These are phyloP conservation scores for Hemithea aestivaria DNA, from an alignment of 2,888 invertebrate genomes.

Conservation along the genomic window DNA sequence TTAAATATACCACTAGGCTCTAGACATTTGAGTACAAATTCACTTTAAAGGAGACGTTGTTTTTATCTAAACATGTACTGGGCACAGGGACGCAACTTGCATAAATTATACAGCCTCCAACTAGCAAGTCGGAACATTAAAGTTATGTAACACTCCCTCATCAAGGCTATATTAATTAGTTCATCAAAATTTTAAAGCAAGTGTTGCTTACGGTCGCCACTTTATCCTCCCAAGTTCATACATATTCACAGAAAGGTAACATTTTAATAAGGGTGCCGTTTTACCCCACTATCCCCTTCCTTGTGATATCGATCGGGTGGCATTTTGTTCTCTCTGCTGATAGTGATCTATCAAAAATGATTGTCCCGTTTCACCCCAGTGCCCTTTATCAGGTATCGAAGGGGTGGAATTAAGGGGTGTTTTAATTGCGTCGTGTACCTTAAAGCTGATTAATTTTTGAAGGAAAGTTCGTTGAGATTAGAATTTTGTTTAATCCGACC, in stretches of 20 bases:
- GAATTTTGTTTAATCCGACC: too few relatives aligned
- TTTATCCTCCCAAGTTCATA: slow-evolving; percentile 23
- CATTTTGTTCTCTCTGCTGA: slow-evolving; percentile 13
- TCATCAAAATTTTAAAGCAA: slow-evolving; percentile 20
- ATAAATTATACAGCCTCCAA: slow-evolving; percentile 4
- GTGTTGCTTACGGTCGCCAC: slow-evolving; percentile 15
- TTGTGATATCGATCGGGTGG: slow-evolving; percentile 17
- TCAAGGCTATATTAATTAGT: slow-evolving; percentile 17
- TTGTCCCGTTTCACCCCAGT: slow-evolving; percentile 1
- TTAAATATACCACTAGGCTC: too few relatives aligned
- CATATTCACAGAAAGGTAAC: slow-evolving; percentile 21
- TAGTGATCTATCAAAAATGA: slow-evolving; percentile 18
- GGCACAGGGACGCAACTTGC: neutral
- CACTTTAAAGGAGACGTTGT: neutral
- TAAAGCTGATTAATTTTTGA: too few relatives aligned
- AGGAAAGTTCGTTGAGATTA: too few relatives aligned
- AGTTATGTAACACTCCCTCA: slow-evolving; percentile 2
- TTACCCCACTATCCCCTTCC: slow-evolving; percentile 25
- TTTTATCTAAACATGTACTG: too few relatives aligned
- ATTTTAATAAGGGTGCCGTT: slow-evolving; percentile 21
- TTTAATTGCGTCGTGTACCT: too few relatives aligned
- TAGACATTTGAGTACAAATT: too few relatives aligned
- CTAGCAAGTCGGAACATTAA: slow-evolving; percentile 6
- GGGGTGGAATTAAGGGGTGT: neutral
- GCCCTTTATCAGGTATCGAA: slow-evolving; percentile 15